Evolutionary conservation across 1,140 invertebrate species (phyloP).

Genomic region (Nebria ingens): DNA sequence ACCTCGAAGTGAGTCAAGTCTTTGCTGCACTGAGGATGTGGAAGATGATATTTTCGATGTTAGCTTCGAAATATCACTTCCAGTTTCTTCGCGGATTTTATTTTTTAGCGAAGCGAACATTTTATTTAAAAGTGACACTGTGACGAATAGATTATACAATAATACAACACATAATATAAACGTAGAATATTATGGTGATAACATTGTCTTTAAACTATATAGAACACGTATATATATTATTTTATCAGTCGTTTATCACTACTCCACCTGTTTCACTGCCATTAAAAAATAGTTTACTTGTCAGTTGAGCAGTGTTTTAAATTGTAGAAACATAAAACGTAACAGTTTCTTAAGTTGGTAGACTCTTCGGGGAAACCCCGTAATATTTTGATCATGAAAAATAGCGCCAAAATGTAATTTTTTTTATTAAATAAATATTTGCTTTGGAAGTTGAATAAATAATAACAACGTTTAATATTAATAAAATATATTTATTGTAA

Average conservation of each 20-base stretch:
- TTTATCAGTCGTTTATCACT: not conserved
- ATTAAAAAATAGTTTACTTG: not conserved
- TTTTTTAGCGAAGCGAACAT: constrained; percentile 61
- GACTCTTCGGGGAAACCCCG: too few relatives aligned
- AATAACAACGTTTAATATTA: not conserved
- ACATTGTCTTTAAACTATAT: not conserved
- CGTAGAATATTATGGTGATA: not conserved
- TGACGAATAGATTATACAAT: not conserved
- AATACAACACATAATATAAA: constrained; percentile 15
- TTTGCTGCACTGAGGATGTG: constrained; percentile 36
- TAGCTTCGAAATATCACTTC: constrained; percentile 50
- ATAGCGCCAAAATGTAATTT: too few relatives aligned
- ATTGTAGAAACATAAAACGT: not conserved
- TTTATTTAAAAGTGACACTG: constrained; percentile 14
- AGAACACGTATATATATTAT: not conserved
- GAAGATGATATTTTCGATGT: constrained; percentile 32
- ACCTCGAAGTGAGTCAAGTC: constrained; percentile 39
- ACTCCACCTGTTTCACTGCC: constrained; percentile 1
- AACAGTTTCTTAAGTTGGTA: not conserved
- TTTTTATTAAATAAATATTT: too few relatives aligned
- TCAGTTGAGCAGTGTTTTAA: not conserved
- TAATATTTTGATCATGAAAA: too few relatives aligned
- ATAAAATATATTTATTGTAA: constrained; percentile 1
- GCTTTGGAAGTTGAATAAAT: not conserved
- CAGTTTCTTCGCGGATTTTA: constrained; percentile 64